Conservation (phyloP, 2,888 invertebrate species). For the Rhyacophila evoluta region DNA sequence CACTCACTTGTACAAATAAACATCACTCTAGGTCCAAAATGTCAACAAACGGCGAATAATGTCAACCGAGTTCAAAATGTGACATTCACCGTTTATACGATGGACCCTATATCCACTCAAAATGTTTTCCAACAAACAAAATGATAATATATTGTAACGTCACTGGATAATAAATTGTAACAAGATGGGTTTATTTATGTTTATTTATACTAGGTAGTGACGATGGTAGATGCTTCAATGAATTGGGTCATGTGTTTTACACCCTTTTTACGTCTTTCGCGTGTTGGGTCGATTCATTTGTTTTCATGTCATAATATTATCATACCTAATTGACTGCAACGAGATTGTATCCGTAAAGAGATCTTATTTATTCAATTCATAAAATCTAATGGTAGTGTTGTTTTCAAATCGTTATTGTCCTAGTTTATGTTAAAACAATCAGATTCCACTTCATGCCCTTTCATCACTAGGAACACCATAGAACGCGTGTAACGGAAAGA, state of each 20-base stretch:
- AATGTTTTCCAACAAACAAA: background rate
- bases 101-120: background rate
- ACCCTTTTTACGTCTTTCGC: background rate
- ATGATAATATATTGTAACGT: background rate
- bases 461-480: too few relatives aligned
- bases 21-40: background rate
- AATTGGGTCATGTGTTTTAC: slow-evolving; percentile 11
- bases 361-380: too few relatives aligned
- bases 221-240: background rate
- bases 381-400: too few relatives aligned
- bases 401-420: too few relatives aligned
- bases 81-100: background rate
- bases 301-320: background rate
- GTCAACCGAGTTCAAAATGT: background rate
- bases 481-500: too few relatives aligned
- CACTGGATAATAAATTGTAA: background rate
- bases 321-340: too few relatives aligned
- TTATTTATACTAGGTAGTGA: too few relatives aligned
- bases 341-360: too few relatives aligned
- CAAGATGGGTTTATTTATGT: too few relatives aligned
- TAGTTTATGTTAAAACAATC: too few relatives aligned
- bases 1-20: too few relatives aligned
- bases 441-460: too few relatives aligned
- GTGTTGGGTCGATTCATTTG: background rate
- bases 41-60: background rate